Conservation (phyloP, 2,797 vertebrate genomes). For the Prunella strophiata region DNA sequence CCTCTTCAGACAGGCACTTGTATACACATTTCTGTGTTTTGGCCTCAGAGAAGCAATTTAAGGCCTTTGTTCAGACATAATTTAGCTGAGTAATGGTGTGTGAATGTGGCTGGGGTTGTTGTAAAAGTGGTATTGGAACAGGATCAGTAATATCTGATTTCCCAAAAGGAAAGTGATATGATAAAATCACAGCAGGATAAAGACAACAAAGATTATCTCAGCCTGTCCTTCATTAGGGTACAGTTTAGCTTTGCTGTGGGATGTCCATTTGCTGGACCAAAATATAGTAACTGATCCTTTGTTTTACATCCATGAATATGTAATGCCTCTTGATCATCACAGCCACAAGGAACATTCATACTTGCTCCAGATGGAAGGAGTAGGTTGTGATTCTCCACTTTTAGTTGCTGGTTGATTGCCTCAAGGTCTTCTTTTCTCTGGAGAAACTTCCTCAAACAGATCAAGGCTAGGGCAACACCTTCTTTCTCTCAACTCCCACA, state of each 20-base stretch:
- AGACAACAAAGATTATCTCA: neutral
- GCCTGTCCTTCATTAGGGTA: neutral
- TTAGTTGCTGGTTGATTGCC: neutral
- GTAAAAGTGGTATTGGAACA: neutral
- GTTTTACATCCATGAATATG: neutral
- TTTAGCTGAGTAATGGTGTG: neutral
- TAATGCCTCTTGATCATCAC: neutral
- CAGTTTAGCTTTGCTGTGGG: neutral
- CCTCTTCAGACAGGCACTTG: neutral
- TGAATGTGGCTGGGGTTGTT: neutral
- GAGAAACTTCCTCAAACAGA: neutral
- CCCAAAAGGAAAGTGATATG: neutral
- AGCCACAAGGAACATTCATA: neutral
- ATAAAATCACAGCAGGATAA: neutral
- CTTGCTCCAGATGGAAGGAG: neutral
- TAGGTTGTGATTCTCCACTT: neutral
- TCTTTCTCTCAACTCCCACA: neutral
- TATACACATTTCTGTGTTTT: neutral
- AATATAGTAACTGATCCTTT: neutral
- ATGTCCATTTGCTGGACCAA: neutral
- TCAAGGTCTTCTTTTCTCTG: neutral
- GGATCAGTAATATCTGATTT: constrained; percentile 16
- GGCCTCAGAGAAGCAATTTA: neutral
- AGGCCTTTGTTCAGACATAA: neutral
- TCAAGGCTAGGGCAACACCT: neutral